phyloP scores from a whole-genome alignment of 2,797 vertebrate genomes.

The Gouania willdenowi region DNA sequence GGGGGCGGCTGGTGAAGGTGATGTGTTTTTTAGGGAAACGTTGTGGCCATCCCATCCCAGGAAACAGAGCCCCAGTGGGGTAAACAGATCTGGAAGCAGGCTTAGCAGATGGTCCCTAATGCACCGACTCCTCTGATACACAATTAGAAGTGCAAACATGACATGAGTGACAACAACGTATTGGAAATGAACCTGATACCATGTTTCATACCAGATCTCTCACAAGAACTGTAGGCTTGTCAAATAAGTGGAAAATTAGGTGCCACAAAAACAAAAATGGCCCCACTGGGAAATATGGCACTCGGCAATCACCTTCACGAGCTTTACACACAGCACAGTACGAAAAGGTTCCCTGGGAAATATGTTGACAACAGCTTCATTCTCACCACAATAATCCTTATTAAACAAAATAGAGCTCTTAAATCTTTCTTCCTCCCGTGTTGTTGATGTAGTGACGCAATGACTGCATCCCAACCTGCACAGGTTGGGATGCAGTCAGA shows the following conservation, averaged over 20 bases:
- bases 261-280: not conserved
- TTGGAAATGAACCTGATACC: conserved; percentile 36
- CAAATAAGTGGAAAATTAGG: conserved; percentile 20
- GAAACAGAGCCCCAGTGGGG: conserved; percentile 65
- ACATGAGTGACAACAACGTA: conserved; percentile 55
- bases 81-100: conserved; percentile 66
- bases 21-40: conserved; percentile 57
- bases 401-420: conserved; percentile 23
- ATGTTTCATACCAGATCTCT: not conserved
- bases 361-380: conserved; percentile 38
- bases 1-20: conserved; percentile 37
- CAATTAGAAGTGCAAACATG: conserved; percentile 63
- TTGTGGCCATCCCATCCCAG: conserved; percentile 43
- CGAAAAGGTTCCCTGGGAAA: conserved; percentile 35
- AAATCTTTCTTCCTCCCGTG: conserved; percentile 42
- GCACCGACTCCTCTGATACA: conserved; percentile 62
- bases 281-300: conserved; percentile 8
- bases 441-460: conserved; percentile 59
- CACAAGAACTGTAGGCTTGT: conserved; percentile 14
- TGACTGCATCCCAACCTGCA: conserved; percentile 48
- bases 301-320: conserved; percentile 11
- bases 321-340: conserved; percentile 10
- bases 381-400: conserved; percentile 27
- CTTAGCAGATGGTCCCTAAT: conserved; percentile 64
- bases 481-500: conserved; percentile 43